These are phyloP conservation scores for Bergia sp. DNA, from an alignment of 92 coral and sea anemone species.

Conservation along the genomic window DNA sequence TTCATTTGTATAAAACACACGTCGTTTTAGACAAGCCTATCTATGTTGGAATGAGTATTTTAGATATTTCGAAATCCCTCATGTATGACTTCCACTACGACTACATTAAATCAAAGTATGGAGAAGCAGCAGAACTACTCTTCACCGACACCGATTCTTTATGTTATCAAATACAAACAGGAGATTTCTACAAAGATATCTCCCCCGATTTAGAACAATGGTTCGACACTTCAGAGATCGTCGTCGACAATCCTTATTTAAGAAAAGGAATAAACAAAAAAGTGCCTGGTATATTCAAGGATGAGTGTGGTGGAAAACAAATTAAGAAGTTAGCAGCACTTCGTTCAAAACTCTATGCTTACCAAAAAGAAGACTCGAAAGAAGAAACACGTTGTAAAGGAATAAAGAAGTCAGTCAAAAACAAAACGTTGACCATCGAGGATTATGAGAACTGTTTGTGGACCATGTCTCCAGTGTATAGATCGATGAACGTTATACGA, in stretches of 20 bases:
- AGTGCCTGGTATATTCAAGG: conserved; percentile 23
- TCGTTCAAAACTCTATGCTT: conserved; percentile 39
- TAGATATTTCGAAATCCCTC: no score
- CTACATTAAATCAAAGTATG: conserved; percentile 56
- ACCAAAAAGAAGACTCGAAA: conserved; percentile 40
- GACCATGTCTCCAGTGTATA: background rate
- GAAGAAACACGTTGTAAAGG: conserved; percentile 62
- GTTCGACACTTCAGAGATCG: no score
- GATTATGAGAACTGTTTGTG: conserved; percentile 51
- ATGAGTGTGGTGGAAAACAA: conserved; percentile 40
- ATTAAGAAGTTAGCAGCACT: conserved; percentile 43
- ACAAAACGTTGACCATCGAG: conserved; percentile 25
- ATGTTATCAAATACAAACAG: conserved; percentile 45
- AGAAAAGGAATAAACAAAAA: no score
- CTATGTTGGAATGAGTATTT: no score
- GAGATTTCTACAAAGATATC: conserved; percentile 23
- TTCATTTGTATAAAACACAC: no score
- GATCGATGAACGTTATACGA: conserved; percentile 48
- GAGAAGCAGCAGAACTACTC: conserved; percentile 45
- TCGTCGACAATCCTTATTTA: no score
- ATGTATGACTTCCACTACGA: conserved; percentile 30
- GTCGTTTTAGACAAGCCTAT: no score
- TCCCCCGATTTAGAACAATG: no score
- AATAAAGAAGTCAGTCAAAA: conserved; percentile 35
- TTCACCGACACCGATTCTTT: conserved; percentile 56